These are phyloP conservation scores for Caenorhabditis sp. DNA, from an alignment of 2,888 invertebrate genomes.

Conservation along the genomic window DNA sequence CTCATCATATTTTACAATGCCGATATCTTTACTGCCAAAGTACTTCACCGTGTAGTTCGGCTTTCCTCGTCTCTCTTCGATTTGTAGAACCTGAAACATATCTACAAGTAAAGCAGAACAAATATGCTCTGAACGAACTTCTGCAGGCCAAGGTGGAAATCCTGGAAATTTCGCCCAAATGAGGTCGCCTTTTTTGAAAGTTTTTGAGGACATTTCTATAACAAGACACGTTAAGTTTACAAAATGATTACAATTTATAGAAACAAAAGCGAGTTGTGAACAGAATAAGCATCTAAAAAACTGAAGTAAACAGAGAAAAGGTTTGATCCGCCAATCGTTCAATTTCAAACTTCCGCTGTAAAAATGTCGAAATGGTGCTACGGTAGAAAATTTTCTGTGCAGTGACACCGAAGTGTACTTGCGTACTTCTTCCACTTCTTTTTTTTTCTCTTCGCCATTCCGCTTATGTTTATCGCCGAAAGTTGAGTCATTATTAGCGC, in stretches of 20 bases:
- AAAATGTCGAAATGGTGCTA: slow-evolving; percentile 7
- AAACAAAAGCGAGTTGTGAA: not conserved
- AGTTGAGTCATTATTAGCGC: slow-evolving; percentile 46
- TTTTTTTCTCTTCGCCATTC: slow-evolving; percentile 39
- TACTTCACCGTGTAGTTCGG: slow-evolving; percentile 37
- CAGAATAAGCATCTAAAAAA: too few species aligned
- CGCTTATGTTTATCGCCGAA: slow-evolving; percentile 44
- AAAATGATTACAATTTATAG: too few species aligned
- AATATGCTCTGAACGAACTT: not conserved
- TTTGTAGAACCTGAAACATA: slow-evolving; percentile 25
- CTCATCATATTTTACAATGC: slow-evolving; percentile 27
- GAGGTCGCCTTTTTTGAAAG: slow-evolving; percentile 84
- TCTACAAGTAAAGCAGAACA: not conserved
- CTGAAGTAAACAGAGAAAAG: not conserved
- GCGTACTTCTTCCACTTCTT: slow-evolving; percentile 40
- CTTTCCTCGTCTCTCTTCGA: slow-evolving; percentile 22
- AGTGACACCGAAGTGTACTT: slow-evolving; percentile 16
- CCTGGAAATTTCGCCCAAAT: slow-evolving; percentile 97
- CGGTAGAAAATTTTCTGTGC: slow-evolving; percentile 42
- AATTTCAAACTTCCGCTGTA: not conserved
- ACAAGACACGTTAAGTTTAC: too few species aligned
- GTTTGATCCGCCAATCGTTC: not conserved
- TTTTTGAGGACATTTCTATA: slow-evolving; percentile 41
- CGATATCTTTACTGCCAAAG: slow-evolving; percentile 39
- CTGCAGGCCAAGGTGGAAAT: slow-evolving; percentile 88